Evolutionary conservation across 2,113 vertebrate species (phyloP), one percentile per base, ranked within the genome.

Genomic region (Dascyllus trimaculatus): DNA sequence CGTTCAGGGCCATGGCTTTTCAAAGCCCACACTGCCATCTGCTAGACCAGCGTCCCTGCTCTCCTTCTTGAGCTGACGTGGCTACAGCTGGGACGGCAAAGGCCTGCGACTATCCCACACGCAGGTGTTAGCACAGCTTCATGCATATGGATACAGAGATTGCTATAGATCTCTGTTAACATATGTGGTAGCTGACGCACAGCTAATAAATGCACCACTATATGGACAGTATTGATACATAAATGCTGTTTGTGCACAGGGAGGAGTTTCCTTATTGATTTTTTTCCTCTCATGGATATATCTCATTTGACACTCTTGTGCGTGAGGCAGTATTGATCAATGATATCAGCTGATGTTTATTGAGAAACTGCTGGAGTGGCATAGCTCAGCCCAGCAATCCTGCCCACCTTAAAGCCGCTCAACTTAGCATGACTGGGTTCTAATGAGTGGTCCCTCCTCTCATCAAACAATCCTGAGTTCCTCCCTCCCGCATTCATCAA

Each of bases 1-100:
- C 3, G 89, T 95, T 93, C 84, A 86, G 89, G 91, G 92, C 93
- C 84, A 83, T 80, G 87, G 89, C 80, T 89, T 93, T 94, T 93
- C 89, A 93, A 93, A 91, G 81, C 86, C 81, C 75, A 26, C 78
- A 25, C 82, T 81, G 80, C 92, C 94, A 94, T 94, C 93, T 95
- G 94, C 91, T 90, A 88, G 74, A 84, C 66, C 84, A 72, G 71
- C 52, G 56, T 75, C 75, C 77, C 82, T n/a, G 67, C n/a, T 65
- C 69, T 78, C 63, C 69, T 80, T 82, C 53, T 84, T 61, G 4
- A 49, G 77, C 75, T 83, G 86, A 78, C 70, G 80, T 75, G 85
- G 87, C 82, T 67, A 24, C 76, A 78, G 81, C 77, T 70, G 78
- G 70, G 79, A 72, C 80, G 24, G 81, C 35, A 43, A 75, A 75